Percentiles rank a stretch among this genome's conserved stretches.
These are phyloP conservation scores for Sus scrofa DNA, from an alignment of 2,113 vertebrate species.

Conservation along the genomic window T2T-Sscrofa CM000828.6:56730501-56731000, in stretches of 20 bases:
- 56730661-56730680: neutral
- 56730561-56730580: neutral
- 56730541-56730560: neutral
- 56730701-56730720: neutral
- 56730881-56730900: neutral
- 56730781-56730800: neutral
- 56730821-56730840: slow-evolving; percentile 22
- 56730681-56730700: neutral
- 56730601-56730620: neutral
- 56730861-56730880: slow-evolving; percentile 21
- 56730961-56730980: too few relatives aligned
- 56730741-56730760: neutral
- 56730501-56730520: neutral
- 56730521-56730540: slow-evolving; percentile 7
- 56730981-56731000: too few relatives aligned
- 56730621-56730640: neutral
- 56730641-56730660: neutral
- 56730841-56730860: slow-evolving; percentile 35
- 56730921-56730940: slow-evolving; percentile 29
- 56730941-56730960: neutral
- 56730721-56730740: neutral
- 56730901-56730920: neutral
- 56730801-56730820: neutral
- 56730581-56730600: slow-evolving; percentile 11
- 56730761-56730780: neutral